Evolutionary conservation across 2,113 vertebrate species (phyloP).

Genomic region (Phalacrocorax aristotelis): DNA sequence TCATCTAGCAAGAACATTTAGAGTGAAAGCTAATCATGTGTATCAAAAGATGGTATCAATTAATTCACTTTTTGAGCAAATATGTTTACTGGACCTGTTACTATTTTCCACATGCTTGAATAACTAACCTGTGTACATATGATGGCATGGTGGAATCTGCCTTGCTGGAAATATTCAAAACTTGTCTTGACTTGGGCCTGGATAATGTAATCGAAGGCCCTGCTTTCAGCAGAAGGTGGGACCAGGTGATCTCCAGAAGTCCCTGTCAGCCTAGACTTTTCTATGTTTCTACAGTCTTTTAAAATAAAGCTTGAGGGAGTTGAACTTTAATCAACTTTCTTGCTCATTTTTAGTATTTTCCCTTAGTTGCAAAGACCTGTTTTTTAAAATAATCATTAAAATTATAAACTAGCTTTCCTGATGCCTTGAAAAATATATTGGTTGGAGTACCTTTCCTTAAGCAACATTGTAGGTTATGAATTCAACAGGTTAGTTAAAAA

Average conservation of each 20-base stretch:
- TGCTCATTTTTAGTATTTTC: not conserved
- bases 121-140: not conserved
- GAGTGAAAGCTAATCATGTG: not conserved
- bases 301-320: not conserved
- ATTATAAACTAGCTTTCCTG: not conserved
- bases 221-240: not conserved
- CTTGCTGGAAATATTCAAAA: not conserved
- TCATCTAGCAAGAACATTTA: not conserved
- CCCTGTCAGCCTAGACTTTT: not conserved
- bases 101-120: not conserved
- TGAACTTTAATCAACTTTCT: not conserved
- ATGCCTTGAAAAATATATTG: not conserved
- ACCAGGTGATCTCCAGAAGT: not conserved
- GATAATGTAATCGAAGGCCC: not conserved
- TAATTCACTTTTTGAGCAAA: not conserved
- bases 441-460: not conserved
- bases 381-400: not conserved
- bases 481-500: not conserved
- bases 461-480: not conserved
- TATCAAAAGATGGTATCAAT: not conserved
- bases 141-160: not conserved
- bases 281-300: not conserved
- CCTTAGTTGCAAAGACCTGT: not conserved
- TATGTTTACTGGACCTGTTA: not conserved
- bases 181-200: not conserved